phyloP scores from a whole-genome alignment of 92 coral and sea anemone genomes.

The Epizoanthus stellaris region DNA sequence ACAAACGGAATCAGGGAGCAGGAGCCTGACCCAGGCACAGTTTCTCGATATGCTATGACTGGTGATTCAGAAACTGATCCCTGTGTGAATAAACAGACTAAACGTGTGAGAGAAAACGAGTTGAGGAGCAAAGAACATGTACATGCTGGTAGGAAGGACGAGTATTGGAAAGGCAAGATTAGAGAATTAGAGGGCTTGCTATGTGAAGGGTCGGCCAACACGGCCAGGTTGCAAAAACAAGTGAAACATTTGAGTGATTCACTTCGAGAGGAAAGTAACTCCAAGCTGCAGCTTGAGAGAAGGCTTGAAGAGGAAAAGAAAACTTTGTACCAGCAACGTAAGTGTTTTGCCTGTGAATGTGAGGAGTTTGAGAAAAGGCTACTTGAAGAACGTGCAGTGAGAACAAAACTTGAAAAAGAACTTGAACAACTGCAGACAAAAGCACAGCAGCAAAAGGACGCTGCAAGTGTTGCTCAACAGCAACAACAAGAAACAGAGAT shows the following conservation, averaged over 20 bases:
- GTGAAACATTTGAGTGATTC: conserved; percentile 48
- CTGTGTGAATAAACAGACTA: not conserved
- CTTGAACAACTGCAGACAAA: conserved; percentile 50
- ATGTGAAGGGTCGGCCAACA: conserved; percentile 37
- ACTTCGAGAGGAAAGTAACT: conserved; percentile 46
- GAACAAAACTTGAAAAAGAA: conserved; percentile 65
- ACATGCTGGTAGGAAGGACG: not conserved
- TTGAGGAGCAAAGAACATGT: not conserved
- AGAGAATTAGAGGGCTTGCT: conserved; percentile 28
- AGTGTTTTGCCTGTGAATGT: conserved; percentile 79
- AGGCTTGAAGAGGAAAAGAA: conserved; percentile 66
- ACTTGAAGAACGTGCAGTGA: conserved; percentile 78
- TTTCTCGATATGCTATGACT: not conserved
- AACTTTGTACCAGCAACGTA: conserved; percentile 68
- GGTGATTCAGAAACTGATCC: not conserved
- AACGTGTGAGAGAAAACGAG: not conserved
- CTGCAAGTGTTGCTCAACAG: conserved; percentile 36
- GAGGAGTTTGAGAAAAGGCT: conserved; percentile 83
- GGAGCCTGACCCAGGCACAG: not conserved
- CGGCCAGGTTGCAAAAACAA: conserved; percentile 53
- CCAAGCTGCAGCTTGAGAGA: conserved; percentile 50
- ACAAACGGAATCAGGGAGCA: not conserved
- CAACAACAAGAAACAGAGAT: conserved; percentile 50
- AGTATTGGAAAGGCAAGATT: conserved; percentile 9
- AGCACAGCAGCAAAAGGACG: conserved; percentile 29